Evolutionary conservation across 2,797 vertebrate genomes (phyloP).

Genomic region (Anas georgica): DNA sequence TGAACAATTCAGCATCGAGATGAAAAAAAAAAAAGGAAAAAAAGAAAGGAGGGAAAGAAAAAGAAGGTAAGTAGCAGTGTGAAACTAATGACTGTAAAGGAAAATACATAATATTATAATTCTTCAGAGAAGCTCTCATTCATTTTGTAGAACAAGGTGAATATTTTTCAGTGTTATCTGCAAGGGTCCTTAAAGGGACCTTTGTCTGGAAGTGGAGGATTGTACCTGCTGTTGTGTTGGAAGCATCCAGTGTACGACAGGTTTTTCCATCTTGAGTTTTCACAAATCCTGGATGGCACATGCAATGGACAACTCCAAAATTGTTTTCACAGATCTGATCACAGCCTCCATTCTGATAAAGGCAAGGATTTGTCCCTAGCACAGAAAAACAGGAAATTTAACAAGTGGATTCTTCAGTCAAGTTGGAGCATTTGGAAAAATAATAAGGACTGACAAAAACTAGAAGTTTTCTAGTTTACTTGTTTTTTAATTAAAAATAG

Average conservation of each 20-base stretch:
- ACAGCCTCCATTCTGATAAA: constrained; percentile 86
- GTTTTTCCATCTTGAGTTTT: constrained; percentile 75
- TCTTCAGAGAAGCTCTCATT: neutral
- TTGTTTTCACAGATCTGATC: constrained; percentile 85
- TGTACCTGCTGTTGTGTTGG: constrained; percentile 75
- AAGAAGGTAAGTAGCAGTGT: neutral
- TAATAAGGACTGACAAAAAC: neutral
- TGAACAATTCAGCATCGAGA: neutral
- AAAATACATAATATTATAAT: neutral
- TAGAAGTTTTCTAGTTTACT: neutral
- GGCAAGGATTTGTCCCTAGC: constrained; percentile 82
- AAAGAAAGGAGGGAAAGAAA: neutral
- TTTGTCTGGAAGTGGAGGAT: neutral
- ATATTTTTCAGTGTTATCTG: neutral
- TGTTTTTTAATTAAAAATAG: neutral
- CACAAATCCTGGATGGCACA: constrained; percentile 76
- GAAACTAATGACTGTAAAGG: neutral
- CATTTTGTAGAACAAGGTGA: neutral
- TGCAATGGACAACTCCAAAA: constrained; percentile 78
- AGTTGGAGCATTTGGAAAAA: neutral
- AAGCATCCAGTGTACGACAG: constrained; percentile 64
- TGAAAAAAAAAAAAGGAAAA: neutral
- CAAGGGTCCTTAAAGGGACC: neutral
- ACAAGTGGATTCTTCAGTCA: neutral
- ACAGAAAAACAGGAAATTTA: neutral